Conservation (phyloP, 2,113 vertebrate species). For the Ammospiza caudacuta region DNA sequence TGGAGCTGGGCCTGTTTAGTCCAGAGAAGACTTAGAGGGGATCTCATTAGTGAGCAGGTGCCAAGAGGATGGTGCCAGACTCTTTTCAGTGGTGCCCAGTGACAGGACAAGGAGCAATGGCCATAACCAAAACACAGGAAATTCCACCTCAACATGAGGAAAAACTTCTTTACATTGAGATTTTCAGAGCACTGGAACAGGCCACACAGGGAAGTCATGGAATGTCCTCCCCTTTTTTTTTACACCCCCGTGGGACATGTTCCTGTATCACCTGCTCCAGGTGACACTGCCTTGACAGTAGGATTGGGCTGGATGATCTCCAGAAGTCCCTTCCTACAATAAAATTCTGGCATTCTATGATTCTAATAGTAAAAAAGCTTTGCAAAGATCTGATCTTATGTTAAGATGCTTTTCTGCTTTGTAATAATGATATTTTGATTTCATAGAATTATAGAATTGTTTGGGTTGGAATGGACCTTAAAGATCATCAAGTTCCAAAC, state of each 20-base stretch:
- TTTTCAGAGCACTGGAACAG: not conserved
- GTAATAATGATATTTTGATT: not conserved
- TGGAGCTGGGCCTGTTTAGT: not conserved
- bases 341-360: not conserved
- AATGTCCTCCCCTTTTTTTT: not conserved
- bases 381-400: not conserved
- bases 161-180: not conserved
- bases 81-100: not conserved
- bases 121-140: not conserved
- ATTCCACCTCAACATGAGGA: not conserved
- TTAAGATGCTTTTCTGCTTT: not conserved
- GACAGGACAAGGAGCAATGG: not conserved
- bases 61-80: not conserved
- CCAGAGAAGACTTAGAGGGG: not conserved
- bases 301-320: not conserved
- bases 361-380: not conserved
- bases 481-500: not conserved
- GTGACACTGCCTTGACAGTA: not conserved
- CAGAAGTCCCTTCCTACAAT: not conserved
- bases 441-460: not conserved
- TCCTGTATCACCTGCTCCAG: not conserved
- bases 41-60: not conserved
- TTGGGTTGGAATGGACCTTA: not conserved
- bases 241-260: too few relatives aligned
- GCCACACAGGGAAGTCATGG: not conserved